Conservation (phyloP, 1,140 invertebrate genomes). For the Pollicipes pollicipes region DNA sequence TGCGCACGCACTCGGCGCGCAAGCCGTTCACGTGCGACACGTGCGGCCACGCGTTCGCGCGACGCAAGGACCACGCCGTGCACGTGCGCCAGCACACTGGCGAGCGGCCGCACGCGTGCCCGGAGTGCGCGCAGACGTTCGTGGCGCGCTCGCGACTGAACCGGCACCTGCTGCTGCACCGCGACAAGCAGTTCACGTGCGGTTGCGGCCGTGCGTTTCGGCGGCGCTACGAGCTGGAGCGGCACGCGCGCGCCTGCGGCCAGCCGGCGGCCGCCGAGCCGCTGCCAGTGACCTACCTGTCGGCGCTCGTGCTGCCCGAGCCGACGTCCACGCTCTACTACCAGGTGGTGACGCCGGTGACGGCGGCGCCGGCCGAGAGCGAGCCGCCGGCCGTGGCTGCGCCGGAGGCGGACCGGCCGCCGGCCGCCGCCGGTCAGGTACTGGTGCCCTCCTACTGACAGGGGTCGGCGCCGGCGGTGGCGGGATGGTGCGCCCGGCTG, state of each 20-base stretch:
- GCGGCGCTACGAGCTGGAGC: background rate
- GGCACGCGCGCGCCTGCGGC: background rate
- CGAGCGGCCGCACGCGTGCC: slow-evolving; percentile 24
- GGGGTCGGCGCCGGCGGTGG: too few species aligned
- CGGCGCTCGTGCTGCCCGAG: background rate
- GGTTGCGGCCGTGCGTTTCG: background rate
- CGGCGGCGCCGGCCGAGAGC: too few species aligned
- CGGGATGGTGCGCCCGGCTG: too few species aligned
- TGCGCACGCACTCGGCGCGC: background rate
- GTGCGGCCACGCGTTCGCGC: background rate
- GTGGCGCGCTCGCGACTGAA: background rate
- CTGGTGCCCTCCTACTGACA: too few species aligned
- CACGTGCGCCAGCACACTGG: slow-evolving; percentile 30
- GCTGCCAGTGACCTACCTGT: background rate
- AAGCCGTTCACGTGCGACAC: background rate
- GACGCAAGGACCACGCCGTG: slow-evolving; percentile 14
- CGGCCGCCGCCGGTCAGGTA: background rate
- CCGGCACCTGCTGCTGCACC: background rate
- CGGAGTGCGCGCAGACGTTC: slow-evolving; percentile 11
- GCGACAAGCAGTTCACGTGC: background rate
- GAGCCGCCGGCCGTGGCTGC: background rate
- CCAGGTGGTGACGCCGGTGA: background rate
- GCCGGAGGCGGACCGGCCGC: background rate
- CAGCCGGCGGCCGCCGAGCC: background rate
- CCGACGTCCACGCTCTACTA: background rate